Evolutionary conservation across 2,797 vertebrate species (phyloP).

Genomic region (Mormyrus hasselquistii): DNA sequence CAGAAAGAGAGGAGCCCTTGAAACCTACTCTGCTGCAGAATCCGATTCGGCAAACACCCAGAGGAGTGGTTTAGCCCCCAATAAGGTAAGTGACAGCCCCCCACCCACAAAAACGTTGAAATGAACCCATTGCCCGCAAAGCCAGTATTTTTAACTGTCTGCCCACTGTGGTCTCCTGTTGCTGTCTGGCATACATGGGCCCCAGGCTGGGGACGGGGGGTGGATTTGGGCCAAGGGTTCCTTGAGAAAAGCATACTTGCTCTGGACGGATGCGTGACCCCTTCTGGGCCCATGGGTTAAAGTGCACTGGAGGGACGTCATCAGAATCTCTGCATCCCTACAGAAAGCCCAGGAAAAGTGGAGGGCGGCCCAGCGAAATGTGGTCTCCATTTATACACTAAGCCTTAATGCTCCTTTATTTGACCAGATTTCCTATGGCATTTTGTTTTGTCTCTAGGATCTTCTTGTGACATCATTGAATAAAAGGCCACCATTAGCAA

Average conservation of each 20-base stretch:
- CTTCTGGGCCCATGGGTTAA: neutral
- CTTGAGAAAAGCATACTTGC: neutral
- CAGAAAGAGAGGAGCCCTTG: neutral
- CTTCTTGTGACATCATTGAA: neutral
- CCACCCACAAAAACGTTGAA: neutral
- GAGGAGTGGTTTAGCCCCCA: neutral
- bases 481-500: neutral
- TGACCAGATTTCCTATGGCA: slow-evolving; percentile 15
- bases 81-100: neutral
- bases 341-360: neutral
- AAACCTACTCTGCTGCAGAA: neutral
- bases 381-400: slow-evolving; percentile 23
- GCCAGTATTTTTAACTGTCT: neutral
- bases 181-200: neutral
- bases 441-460: slow-evolving; percentile 12
- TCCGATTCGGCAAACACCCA: neutral
- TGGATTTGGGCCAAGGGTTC: neutral
- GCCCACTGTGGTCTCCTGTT: neutral
- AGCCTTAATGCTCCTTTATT: slow-evolving; percentile 9
- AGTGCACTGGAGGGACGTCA: slow-evolving; percentile 2
- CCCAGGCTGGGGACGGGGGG: neutral
- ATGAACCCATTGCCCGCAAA: neutral
- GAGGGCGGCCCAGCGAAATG: slow-evolving; percentile 10
- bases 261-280: neutral
- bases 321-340: slow-evolving; percentile 28